A percentile compares a stretch with the other conserved stretches of the same genome.
phyloP scores from a whole-genome alignment of 2,797 vertebrate species.

The Sorex maritimensis region DNA sequence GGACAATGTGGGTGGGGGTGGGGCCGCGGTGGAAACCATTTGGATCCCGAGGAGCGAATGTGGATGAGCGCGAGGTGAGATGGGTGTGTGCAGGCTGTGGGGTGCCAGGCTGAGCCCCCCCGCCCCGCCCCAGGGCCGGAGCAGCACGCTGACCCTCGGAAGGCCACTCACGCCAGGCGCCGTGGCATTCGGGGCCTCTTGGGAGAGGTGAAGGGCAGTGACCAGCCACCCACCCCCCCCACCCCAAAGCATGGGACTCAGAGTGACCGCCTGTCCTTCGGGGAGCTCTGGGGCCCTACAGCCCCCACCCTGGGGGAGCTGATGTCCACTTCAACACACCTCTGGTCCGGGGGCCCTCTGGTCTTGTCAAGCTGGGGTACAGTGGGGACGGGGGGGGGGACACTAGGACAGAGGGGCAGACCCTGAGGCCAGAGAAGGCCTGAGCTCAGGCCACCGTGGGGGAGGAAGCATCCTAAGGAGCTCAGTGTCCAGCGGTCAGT shows the following conservation, averaged over 20 bases:
- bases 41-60: conserved; percentile 74
- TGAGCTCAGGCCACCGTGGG: not conserved
- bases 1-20: conserved; percentile 85
- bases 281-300: too few species aligned
- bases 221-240: not conserved
- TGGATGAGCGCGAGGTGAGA: conserved; percentile 75
- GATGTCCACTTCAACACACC: too few species aligned
- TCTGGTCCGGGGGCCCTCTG: too few species aligned
- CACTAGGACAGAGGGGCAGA: too few species aligned
- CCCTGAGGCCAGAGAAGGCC: not conserved
- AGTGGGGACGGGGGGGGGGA: not conserved
- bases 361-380: not conserved
- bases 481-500: not conserved
- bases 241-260: not conserved
- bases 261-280: not conserved
- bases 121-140: too few species aligned
- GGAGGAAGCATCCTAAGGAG: not conserved
- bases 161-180: too few species aligned
- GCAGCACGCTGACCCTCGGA: too few species aligned
- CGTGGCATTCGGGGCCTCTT: too few species aligned
- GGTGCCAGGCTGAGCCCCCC: not conserved
- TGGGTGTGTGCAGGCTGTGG: conserved; percentile 53
- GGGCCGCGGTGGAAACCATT: conserved; percentile 74
- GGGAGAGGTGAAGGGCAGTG: not conserved
- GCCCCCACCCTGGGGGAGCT: too few species aligned